Evolutionary conservation across 2,797 vertebrate genomes (phyloP), one percentile per base, ranked within the genome.

Genomic region (Sandelia bainsii): DNA sequence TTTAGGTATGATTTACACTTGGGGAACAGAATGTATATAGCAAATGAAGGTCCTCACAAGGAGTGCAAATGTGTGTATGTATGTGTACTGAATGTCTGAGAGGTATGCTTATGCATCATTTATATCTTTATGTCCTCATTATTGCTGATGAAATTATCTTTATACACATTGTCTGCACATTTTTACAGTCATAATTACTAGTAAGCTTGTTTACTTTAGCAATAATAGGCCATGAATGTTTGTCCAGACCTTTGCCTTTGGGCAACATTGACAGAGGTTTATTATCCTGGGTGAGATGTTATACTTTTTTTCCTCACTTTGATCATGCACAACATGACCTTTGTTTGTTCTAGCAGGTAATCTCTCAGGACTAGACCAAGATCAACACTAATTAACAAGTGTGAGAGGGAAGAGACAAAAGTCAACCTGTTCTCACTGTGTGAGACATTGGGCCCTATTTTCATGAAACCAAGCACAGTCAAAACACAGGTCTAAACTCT

Each of bases 261-360:
- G 73, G 73, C 67, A 68, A 42, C 71, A 64, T 6, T 70, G 64
- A 69, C 46, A 48, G 56, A 51, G 34, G 10, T 66, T 70, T 77
- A 71, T 73, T 75, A 73, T 59, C 60, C 48, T 16, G 52, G 62
- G 60, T 52, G 37, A 75, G 40, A 32, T 29, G 44, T 5, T 3
- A 32, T 71, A 46, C 9, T 48, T 12, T 39, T 44, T 40, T 14
- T 46, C 1, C 60, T 64, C 25, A 20, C 37, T 77, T 69, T 69
- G 54, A 73, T 79, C 44, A 68, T 69, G 54, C 74, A 80, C 44
- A 75, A 69, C 61, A 57, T 80, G 77, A 79, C 71, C 64, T 80
- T 82, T 80, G 59, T 2, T 23, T 72, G 51, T 69, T 67, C 25
- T 8, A 46, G 48, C 34, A 16, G 45, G 52, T 61, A 61, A 62